Evolutionary conservation across 2,113 vertebrate genomes (phyloP), one percentile per base, ranked within the genome.

Genomic region (Daubentonia madagascariensis): DNA sequence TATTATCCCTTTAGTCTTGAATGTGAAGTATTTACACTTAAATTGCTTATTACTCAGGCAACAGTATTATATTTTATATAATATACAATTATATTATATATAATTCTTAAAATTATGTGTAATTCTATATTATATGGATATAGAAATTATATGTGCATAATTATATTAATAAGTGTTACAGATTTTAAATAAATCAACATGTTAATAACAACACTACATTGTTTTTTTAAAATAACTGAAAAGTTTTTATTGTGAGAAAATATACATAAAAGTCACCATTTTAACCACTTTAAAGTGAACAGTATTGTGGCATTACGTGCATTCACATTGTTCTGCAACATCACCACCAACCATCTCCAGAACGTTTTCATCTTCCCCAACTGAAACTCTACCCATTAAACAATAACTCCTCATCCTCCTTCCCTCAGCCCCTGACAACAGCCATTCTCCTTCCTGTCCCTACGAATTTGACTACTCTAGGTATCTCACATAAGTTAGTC

Each of bases 171-270:
- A 91, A 84, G 1, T 75, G 8, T 72, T 48, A 37, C 3, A 61
- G 16, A 91, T 59, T 57, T 95, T 59, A 80, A 89, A 89, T 76
- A 92, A 96, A 16, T 90, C 73, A 92, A 8, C 45, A 94, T 6
- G 1, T 7, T 83, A 95, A 78, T 37, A 65, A 37, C n/a, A 96
- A 81, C 94, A 92, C 43, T 72, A 85, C 63, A 10, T 43, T 70
- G 32, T 54, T 79, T 23, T 79, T 8, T n/a, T 23, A 54, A 79
- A 79, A 75, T 79, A 54, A 79, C 35, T 14, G 20, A 54, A 79
- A 52, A 50, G 4, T 45, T 30, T 75, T 75, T 75, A 45, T 45
- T 9, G 25, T 50, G 45, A 30, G 20, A 12, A 50, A 78, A 32
- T 50, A 50, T 35, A 35, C 8, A 18, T 50, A 50, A 50, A 76